Conservation (phyloP, 2,797 vertebrate genomes). For the Lithobates pipiens region DNA sequence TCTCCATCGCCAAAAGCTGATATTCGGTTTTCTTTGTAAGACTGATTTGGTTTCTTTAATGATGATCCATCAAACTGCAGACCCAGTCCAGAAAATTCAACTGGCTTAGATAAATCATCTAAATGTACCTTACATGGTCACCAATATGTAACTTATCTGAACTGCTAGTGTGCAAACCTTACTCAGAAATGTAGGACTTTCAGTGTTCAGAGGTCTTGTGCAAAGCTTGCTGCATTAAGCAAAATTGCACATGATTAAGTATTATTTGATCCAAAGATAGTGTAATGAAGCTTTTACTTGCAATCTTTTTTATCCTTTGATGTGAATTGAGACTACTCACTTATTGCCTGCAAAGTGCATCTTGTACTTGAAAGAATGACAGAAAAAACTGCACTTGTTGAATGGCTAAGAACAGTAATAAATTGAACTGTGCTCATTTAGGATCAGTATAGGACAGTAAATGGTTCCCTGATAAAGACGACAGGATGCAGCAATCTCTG, state of each 20-base stretch:
- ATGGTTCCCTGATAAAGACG: slow-evolving; percentile 15
- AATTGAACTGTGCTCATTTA: slow-evolving; percentile 4
- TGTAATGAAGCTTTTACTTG: slow-evolving; percentile 32
- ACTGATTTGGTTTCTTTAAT: too few relatives aligned
- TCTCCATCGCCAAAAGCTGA: too few relatives aligned
- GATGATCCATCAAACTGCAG: too few relatives aligned
- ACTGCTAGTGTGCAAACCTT: not conserved
- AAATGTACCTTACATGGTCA: too few relatives aligned
- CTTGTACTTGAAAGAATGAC: not conserved
- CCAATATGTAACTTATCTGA: too few relatives aligned
- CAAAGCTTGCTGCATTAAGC: not conserved
- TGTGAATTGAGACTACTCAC: slow-evolving; percentile 18
- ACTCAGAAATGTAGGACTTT: not conserved
- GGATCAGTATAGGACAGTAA: not conserved
- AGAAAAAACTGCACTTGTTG: slow-evolving; percentile 17
- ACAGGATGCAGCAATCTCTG: not conserved
- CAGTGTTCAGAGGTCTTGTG: not conserved
- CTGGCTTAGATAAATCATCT: too few relatives aligned
- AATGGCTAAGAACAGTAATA: slow-evolving; percentile 22
- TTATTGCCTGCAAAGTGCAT: slow-evolving; percentile 39
- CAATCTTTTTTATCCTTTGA: slow-evolving; percentile 29
- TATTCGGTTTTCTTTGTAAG: too few relatives aligned
- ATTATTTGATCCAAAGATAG: slow-evolving; percentile 8
- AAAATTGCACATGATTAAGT: slow-evolving; percentile 18
- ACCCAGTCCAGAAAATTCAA: not conserved